A percentile compares a stretch with the other conserved stretches of the same genome.
phyloP scores from a whole-genome alignment of 2,888 invertebrate genomes.

The Cotesia congregata region DNA sequence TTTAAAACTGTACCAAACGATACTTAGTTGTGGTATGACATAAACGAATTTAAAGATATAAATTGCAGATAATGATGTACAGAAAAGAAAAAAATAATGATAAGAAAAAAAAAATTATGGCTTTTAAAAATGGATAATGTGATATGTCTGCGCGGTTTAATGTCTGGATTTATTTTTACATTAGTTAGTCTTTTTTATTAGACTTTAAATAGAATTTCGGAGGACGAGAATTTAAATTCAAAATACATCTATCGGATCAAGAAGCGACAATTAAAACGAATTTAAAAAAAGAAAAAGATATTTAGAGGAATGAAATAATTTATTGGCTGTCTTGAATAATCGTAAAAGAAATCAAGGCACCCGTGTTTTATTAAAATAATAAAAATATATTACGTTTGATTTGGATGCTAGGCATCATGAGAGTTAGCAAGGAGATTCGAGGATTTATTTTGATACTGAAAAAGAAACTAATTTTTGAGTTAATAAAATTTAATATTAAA shows the following conservation, averaged over 20 bases:
- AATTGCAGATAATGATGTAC: background rate
- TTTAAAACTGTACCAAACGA: background rate
- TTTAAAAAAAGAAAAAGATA: background rate
- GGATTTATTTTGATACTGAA: background rate
- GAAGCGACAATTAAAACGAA: background rate
- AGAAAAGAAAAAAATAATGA: background rate
- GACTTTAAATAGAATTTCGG: background rate
- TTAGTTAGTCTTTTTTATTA: background rate
- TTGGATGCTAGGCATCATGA: background rate
- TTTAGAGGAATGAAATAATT: background rate
- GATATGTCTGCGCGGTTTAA: background rate
- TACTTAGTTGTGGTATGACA: background rate
- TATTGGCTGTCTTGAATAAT: background rate
- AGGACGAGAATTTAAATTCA: background rate
- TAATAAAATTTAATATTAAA: background rate
- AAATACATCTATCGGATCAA: background rate
- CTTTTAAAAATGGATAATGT: background rate
- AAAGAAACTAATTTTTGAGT: background rate
- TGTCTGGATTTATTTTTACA: background rate
- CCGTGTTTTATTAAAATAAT: background rate
- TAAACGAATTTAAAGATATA: background rate
- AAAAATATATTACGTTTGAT: background rate
- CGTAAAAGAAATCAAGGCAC: background rate
- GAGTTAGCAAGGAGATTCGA: background rate
- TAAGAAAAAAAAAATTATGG: background rate